Evolutionary conservation across 2,888 invertebrate species (phyloP).

Genomic region (Empis stercorea): DNA sequence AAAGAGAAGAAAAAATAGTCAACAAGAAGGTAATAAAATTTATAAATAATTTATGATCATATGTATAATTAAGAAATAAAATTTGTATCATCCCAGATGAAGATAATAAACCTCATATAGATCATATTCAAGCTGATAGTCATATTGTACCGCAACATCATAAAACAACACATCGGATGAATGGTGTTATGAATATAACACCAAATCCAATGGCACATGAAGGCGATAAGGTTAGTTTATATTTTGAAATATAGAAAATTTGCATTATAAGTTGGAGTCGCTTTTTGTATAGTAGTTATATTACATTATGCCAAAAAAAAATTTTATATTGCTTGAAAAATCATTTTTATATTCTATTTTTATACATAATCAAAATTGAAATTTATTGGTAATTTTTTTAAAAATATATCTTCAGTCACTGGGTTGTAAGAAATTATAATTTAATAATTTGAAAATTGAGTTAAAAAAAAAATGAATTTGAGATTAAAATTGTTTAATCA

Average conservation of each 20-base stretch:
- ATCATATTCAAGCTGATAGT: conserved; percentile 34
- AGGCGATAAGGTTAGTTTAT: conserved; percentile 30
- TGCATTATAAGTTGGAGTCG: background rate
- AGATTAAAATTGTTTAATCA: too few species aligned
- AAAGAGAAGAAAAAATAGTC: conserved; percentile 25
- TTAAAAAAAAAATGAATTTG: too few species aligned
- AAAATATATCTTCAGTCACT: too few species aligned
- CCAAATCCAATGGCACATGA: conserved; percentile 35
- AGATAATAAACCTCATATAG: conserved; percentile 32
- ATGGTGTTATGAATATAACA: conserved; percentile 34
- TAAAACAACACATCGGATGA: conserved; percentile 27
- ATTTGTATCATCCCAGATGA: conserved; percentile 30
- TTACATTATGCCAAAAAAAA: background rate
- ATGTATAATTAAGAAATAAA: too few species aligned
- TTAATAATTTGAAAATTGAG: too few species aligned
- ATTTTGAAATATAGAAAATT: too few species aligned
- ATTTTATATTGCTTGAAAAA: too few species aligned
- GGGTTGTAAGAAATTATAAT: too few species aligned
- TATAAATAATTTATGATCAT: background rate
- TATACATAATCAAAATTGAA: too few species aligned
- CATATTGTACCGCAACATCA: conserved; percentile 26
- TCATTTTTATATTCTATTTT: too few species aligned
- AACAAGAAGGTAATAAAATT: conserved; percentile 26
- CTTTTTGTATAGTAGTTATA: too few species aligned
- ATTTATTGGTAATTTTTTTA: too few species aligned